Evolutionary conservation across 37 sponge, comb jelly and placozoan genomes (phyloP).

Genomic region (Spongia lamella): DNA sequence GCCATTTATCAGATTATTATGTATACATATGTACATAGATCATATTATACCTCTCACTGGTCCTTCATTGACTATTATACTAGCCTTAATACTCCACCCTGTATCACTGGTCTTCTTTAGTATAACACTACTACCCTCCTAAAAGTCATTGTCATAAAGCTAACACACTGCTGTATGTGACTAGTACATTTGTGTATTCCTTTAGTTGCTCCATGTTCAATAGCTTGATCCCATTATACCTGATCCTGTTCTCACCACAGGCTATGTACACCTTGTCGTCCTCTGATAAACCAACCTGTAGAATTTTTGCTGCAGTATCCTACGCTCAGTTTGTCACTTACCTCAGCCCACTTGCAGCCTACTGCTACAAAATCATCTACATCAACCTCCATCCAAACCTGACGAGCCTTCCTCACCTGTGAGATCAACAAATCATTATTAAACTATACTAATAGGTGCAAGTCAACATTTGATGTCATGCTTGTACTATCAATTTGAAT

Average conservation of each 20-base stretch:
- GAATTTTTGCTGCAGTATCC: neutral
- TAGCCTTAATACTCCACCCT: slow-evolving; percentile 5
- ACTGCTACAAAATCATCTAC: slow-evolving; percentile 29
- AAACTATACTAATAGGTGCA: no score
- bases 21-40: neutral
- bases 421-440: neutral
- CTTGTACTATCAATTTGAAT: no score
- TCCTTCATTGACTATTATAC: neutral
- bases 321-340: no score
- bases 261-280: slow-evolving; percentile 48
- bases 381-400: slow-evolving; percentile 57
- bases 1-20: neutral
- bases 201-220: slow-evolving; percentile 35
- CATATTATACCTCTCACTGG: slow-evolving; percentile 23
- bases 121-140: neutral
- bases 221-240: slow-evolving; percentile 11
- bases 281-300: slow-evolving; percentile 53
- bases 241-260: slow-evolving; percentile 27
- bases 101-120: slow-evolving; percentile 8
- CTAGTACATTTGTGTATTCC: neutral
- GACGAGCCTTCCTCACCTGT: slow-evolving; percentile 42
- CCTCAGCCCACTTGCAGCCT: slow-evolving; percentile 51
- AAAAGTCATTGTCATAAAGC: neutral
- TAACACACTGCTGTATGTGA: neutral
- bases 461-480: no score